Conservation (phyloP, 23 tunicate species). For the Aplidium turbinatum region DNA sequence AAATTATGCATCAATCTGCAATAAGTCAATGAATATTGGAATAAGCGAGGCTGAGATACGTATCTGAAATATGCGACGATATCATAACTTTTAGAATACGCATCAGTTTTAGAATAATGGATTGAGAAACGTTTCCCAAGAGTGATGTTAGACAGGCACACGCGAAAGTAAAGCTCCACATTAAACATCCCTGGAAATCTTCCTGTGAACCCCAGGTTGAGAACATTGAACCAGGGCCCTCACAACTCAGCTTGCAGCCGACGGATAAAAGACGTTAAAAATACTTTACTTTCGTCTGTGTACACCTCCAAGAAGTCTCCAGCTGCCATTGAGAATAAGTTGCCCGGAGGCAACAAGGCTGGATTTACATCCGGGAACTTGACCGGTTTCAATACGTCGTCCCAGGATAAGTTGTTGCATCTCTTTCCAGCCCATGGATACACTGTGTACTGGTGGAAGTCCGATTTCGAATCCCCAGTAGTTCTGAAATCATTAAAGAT, state of each 20-base stretch:
- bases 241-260: neutral
- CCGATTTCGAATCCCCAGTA: constrained; percentile 22
- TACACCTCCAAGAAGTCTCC: constrained; percentile 92
- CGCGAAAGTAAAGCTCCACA: too few relatives aligned
- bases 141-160: too few relatives aligned
- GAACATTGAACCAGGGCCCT: neutral
- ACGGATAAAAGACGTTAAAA: too few relatives aligned
- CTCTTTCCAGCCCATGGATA: constrained; percentile 84
- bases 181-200: too few relatives aligned
- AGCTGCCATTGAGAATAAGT: constrained; percentile 79
- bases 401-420: constrained; percentile 75
- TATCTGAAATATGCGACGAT: too few relatives aligned
- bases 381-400: constrained; percentile 57
- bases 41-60: too few relatives aligned
- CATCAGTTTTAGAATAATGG: too few relatives aligned
- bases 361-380: constrained; percentile 94
- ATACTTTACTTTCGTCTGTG: constrained; percentile 39
- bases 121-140: too few relatives aligned
- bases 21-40: too few relatives aligned
- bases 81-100: too few relatives aligned
- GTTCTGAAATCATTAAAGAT: constrained; percentile 18
- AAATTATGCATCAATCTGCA: neutral
- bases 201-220: too few relatives aligned
- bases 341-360: constrained; percentile 26
- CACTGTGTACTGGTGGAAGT: constrained; percentile 77